phyloP scores from a whole-genome alignment of 2,888 invertebrate genomes.

The Pimpla rufipes region DNA sequence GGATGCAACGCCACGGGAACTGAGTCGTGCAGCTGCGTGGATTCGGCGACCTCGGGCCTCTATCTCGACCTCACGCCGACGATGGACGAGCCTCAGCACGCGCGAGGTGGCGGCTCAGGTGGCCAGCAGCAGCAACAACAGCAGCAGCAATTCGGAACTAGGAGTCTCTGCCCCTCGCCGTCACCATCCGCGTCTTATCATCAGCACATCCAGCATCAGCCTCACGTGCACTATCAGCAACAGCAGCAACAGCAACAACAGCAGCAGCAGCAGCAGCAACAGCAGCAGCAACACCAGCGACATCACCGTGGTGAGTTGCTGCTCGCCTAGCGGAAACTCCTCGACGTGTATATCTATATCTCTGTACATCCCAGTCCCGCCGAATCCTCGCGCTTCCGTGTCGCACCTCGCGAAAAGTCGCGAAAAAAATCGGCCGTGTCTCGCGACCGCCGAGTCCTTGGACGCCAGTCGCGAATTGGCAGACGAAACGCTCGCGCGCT shows the following conservation, averaged over 20 bases:
- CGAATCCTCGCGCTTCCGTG: slow-evolving; percentile 27
- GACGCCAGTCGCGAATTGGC: slow-evolving; percentile 40
- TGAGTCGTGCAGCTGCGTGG: slow-evolving; percentile 78
- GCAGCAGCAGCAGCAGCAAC: slow-evolving; percentile 82
- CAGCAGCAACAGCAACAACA: slow-evolving; percentile 75
- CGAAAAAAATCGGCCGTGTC: neutral
- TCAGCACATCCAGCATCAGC: slow-evolving; percentile 83
- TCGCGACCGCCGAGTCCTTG: neutral
- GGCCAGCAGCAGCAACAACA: slow-evolving; percentile 70
- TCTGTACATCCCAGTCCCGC: slow-evolving; percentile 34
- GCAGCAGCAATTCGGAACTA: slow-evolving; percentile 57
- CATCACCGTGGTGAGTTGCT: slow-evolving; percentile 85
- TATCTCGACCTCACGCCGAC: slow-evolving; percentile 81
- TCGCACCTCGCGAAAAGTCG: slow-evolving; percentile 9
- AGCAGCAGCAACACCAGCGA: slow-evolving; percentile 86
- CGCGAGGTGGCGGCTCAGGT: slow-evolving; percentile 44
- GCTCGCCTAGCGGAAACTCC: slow-evolving; percentile 86
- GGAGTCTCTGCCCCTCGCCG: slow-evolving; percentile 79
- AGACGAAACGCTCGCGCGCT: slow-evolving; percentile 17
- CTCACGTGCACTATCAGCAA: slow-evolving; percentile 81
- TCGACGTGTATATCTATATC: slow-evolving; percentile 56
- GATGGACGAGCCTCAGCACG: slow-evolving; percentile 75
- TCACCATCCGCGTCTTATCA: slow-evolving; percentile 75
- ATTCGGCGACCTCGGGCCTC: slow-evolving; percentile 80
- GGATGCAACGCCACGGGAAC: slow-evolving; percentile 79